A percentile compares a stretch with the other conserved stretches of the same genome.
phyloP scores from a whole-genome alignment of 2,797 vertebrate genomes.

The Dendrocincla tyrannina region DNA sequence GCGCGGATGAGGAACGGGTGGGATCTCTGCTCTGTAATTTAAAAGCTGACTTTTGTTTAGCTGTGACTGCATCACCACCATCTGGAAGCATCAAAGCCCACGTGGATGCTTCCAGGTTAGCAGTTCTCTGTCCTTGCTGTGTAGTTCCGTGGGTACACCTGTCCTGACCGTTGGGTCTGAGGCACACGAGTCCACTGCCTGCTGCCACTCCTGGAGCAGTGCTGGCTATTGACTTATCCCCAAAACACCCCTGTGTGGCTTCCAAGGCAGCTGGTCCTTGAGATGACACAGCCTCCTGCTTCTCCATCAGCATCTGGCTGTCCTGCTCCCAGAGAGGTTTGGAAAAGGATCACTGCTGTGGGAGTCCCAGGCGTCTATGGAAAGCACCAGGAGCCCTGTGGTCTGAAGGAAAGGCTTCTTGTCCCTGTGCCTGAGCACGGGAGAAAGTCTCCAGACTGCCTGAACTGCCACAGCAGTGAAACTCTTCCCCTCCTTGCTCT shows the following conservation, averaged over 20 bases:
- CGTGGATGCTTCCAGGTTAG: background rate
- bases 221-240: background rate
- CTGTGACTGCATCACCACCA: background rate
- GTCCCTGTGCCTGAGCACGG: rapidly evolving
- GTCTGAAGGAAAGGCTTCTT: background rate
- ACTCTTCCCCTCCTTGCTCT: background rate
- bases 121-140: background rate
- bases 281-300: background rate
- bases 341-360: background rate
- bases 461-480: background rate
- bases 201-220: background rate
- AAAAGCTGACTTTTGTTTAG: background rate
- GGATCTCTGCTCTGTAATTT: background rate
- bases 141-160: rapidly evolving
- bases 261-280: background rate
- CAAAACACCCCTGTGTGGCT: background rate
- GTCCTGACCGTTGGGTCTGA: background rate
- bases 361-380: background rate
- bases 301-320: background rate
- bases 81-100: background rate
- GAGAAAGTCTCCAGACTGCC: background rate
- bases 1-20: background rate
- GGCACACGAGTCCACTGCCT: rapidly evolving
- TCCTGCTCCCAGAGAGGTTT: background rate
- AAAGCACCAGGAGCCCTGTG: background rate